phyloP scores from a whole-genome alignment of 2,797 vertebrate genomes.

The Sebastes steindachneri region DNA sequence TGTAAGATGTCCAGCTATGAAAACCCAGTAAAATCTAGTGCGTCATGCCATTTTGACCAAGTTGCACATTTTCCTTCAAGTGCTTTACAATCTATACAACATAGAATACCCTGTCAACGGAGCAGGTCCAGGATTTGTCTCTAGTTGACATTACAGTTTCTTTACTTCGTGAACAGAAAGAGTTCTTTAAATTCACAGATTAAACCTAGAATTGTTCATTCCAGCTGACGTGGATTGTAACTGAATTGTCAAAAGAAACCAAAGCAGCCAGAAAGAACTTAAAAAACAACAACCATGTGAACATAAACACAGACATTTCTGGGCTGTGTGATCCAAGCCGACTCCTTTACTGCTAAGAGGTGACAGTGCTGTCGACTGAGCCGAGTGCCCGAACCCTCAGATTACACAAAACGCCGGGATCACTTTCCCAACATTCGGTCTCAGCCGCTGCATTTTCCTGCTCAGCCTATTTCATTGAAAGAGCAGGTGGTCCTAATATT shows the following conservation, averaged over 20 bases:
- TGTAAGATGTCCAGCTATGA: neutral
- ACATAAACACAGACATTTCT: neutral
- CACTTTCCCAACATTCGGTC: constrained; percentile 1
- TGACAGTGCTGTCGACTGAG: neutral
- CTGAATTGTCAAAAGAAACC: neutral
- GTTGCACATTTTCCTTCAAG: neutral
- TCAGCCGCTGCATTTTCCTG: constrained; percentile 28
- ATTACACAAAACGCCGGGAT: constrained; percentile 9
- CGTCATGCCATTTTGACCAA: no score
- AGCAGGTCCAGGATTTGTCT: neutral
- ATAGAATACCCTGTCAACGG: neutral
- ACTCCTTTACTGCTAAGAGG: neutral
- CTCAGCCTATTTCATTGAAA: constrained; percentile 44
- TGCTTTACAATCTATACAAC: neutral
- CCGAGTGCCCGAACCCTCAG: neutral
- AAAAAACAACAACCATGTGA: neutral
- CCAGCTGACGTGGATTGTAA: neutral
- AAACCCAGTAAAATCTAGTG: neutral
- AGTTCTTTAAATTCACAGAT: neutral
- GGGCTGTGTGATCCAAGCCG: neutral
- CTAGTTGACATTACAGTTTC: neutral
- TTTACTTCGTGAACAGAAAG: neutral
- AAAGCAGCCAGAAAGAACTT: neutral
- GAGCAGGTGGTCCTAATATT: constrained; percentile 67
- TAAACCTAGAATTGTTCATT: neutral